A percentile compares a stretch with the other conserved stretches of the same genome.
These are phyloP conservation scores for Leucoraja ocellata DNA, from an alignment of 2,797 vertebrate species.

Conservation along the genomic window DNA sequence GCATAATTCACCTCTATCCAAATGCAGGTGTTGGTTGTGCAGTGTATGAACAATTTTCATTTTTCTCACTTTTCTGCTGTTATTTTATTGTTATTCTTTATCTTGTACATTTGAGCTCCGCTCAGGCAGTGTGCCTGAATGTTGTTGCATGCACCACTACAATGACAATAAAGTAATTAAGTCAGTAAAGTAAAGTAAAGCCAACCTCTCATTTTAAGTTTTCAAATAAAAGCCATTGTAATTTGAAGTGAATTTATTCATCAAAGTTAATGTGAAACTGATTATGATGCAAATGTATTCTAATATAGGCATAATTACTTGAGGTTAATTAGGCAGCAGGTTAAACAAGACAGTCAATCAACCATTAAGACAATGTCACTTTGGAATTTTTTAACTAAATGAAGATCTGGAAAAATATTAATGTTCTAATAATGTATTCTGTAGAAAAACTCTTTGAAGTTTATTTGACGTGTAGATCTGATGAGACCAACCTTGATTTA, in stretches of 20 bases:
- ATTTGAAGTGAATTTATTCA: slow-evolving; percentile 18
- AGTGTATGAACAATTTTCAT: too few species aligned
- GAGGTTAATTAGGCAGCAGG: slow-evolving; percentile 30
- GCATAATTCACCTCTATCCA: neutral
- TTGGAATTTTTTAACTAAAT: slow-evolving; percentile 30
- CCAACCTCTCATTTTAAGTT: neutral
- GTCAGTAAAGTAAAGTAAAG: neutral
- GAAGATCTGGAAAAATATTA: slow-evolving; percentile 2
- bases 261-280: slow-evolving; percentile 25
- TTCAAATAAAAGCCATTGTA: neutral
- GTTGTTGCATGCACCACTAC: too few species aligned
- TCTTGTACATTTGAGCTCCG: too few species aligned
- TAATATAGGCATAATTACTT: slow-evolving; percentile 22
- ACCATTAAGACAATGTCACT: slow-evolving; percentile 14
- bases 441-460: neutral
- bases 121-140: too few species aligned
- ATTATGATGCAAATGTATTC: slow-evolving; percentile 29
- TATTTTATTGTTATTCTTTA: too few species aligned
- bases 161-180: too few species aligned
- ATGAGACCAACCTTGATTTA: neutral
- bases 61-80: too few species aligned
- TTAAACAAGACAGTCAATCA: slow-evolving; percentile 19
- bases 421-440: slow-evolving; percentile 16
- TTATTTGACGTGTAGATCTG: slow-evolving; percentile 14
- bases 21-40: neutral